phyloP scores from a whole-genome alignment of 2,888 invertebrate genomes.

The Andricus curvator region DNA sequence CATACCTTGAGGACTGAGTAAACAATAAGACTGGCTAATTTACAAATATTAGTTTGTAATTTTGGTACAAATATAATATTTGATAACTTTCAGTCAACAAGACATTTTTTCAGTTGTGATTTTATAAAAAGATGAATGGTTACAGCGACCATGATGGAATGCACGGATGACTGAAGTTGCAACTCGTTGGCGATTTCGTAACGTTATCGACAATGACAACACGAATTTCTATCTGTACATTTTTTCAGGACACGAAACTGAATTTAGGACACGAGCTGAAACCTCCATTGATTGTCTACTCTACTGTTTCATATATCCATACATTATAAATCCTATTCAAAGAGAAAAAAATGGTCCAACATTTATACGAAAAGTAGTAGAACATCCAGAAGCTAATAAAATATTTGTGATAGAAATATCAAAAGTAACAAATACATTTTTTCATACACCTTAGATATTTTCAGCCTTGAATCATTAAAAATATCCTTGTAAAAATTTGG shows the following conservation, averaged over 20 bases:
- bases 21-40: background rate
- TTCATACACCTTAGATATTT: too few species aligned
- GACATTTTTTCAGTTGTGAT: conserved; percentile 41
- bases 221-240: conserved; percentile 41
- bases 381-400: background rate
- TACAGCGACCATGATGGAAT: conserved; percentile 67
- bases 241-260: conserved; percentile 25
- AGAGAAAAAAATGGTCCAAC: background rate
- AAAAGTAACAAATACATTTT: too few species aligned
- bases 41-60: too few species aligned
- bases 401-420: background rate
- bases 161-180: conserved; percentile 59
- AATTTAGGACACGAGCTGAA: background rate
- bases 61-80: too few species aligned
- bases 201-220: conserved; percentile 53
- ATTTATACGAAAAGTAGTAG: background rate
- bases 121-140: conserved; percentile 61
- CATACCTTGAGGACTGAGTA: background rate
- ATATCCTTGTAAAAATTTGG: too few species aligned
- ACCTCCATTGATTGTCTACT: conserved; percentile 1
- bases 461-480: too few species aligned
- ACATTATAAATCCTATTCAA: background rate
- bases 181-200: conserved; percentile 39
- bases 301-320: background rate
- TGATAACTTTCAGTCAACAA: background rate